Evolutionary conservation across 2,888 invertebrate genomes (phyloP), one percentile per base, ranked within the genome.

Genomic region (Cyclophora punctaria): DNA sequence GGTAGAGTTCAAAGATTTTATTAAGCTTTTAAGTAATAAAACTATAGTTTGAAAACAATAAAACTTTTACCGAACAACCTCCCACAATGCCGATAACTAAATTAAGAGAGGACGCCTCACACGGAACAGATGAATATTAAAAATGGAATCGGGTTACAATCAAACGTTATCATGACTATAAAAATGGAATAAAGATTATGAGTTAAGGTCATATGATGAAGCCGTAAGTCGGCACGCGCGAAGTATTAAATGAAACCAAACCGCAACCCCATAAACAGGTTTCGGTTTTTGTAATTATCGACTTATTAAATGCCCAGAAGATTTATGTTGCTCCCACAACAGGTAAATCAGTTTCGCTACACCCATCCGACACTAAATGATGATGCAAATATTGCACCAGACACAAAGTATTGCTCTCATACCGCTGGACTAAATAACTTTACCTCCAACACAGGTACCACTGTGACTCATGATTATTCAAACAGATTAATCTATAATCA

Each of bases 191-290:
- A 20, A 20, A 20, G 20, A 20, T 20, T 20, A 20, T 20, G 20
- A 20, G 20, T 20, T 20, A 20, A 20, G 20, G 20, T 20, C 20
- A 20, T 75, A 81, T 84, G 83, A 84, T 85, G 74, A 80, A 83
- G 77, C 68, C 60, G 75, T 82, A 69, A 66, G 55, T 55, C 66
- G 73, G 73, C 85, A 78, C 86, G 85, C 82, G 86, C 82, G 71
- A 65, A 51, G 76, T 71, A 73, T 73, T 64, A 72, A 67, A 58
- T 64, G 66, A 71, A 75, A 69, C 68, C 70, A 60, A 54, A 57
- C 62, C 61, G 63, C 63, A 67, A 66, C 63, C 68, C 67, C 69
- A 74, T 75, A 74, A 75, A 66, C 62, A 49, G 64, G 60, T 66
- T 68, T 72, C 66, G 64, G 67, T 70, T 78, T 79, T 75, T 73